These are phyloP conservation scores for Thinocorus orbignyianus DNA, from an alignment of 2,113 vertebrate species.

Conservation along the genomic window DNA sequence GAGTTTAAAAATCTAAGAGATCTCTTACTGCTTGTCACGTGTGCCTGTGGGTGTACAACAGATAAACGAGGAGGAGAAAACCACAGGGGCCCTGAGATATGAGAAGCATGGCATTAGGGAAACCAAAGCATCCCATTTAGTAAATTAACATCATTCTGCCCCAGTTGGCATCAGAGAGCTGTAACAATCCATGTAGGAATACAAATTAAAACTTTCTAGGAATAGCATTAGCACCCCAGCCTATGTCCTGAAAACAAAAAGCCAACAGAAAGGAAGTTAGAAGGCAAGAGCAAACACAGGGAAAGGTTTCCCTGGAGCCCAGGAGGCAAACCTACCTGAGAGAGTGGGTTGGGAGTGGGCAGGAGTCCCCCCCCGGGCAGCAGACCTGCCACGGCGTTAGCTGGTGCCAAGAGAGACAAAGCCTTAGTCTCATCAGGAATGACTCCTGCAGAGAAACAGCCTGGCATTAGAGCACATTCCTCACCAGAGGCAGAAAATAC, in stretches of 20 bases:
- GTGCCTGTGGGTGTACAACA: fast-evolving
- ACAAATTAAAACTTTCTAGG: fast-evolving
- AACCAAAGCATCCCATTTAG: not conserved
- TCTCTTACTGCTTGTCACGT: not conserved
- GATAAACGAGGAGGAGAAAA: not conserved
- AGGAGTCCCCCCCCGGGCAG: conserved; percentile 98
- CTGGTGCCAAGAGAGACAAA: conserved; percentile 97
- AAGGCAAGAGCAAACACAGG: fast-evolving
- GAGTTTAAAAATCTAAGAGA: not conserved
- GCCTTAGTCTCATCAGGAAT: conserved; percentile 99
- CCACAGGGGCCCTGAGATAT: no score
- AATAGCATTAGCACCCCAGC: not conserved
- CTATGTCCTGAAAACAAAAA: not conserved
- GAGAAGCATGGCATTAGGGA: not conserved
- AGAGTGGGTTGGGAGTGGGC: conserved; percentile 94
- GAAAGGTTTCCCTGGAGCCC: fast-evolving
- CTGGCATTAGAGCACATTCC: conserved; percentile 77
- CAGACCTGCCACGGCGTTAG: conserved; percentile 98
- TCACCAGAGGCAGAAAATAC: conserved; percentile 80
- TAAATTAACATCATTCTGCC: fast-evolving
- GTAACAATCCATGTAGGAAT: fast-evolving
- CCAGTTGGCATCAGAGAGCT: fast-evolving
- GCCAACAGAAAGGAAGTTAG: not conserved
- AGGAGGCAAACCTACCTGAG: conserved; percentile 75
- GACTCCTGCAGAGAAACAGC: conserved; percentile 91